Evolutionary conservation across 2,888 invertebrate species (phyloP), one percentile per base, ranked within the genome.

Genomic region (Cephonodes hylas): DNA sequence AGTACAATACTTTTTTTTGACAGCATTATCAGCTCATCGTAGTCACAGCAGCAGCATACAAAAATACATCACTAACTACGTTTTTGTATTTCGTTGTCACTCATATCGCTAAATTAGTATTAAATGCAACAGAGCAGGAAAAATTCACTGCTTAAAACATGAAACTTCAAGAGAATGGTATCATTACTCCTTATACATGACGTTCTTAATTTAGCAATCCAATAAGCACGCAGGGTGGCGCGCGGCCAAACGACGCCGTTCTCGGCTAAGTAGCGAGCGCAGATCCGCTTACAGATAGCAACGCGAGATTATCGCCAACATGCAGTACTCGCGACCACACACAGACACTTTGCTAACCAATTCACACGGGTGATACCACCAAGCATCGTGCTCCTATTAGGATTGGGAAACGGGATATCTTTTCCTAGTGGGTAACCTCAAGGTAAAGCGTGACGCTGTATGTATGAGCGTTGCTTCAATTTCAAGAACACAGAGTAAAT

Each of bases 171-270:
- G 38, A 22, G 20, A 44, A 20, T 20, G 10, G 3, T 44, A 44
- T 3, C 44, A 20, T 44, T 44, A 44, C 20, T 18, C 44, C 44
- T 44, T 22, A 13, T 38, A 44, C 44, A 44, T 20, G 8, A 31
- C 53, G 31, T 31, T 31, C 53, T 53, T 53, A 53, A 53, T 53
- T 53, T 27, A 10, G 31, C 53, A 31, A 53, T 53, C 53, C 53
- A 31, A 53, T 53, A 53, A 53, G 27, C 53, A 18, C 27, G 27
- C 44, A 10, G 4, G 53, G 18, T 53, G 53, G 53, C 53, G 6
- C 27, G 31, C 8, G 27, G 31, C 53, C 53, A 53, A 53, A 53
- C 31, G 4, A 31, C 4, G 18, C 31, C 53, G 18, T 53, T 53
- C 8, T n/a, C 31, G 27, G 15, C 8, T 27, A 18, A 31, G 31